These are phyloP conservation scores for Meloidogyne exigua DNA, from an alignment of 1,140 invertebrate genomes.

Conservation along the genomic window DNA sequence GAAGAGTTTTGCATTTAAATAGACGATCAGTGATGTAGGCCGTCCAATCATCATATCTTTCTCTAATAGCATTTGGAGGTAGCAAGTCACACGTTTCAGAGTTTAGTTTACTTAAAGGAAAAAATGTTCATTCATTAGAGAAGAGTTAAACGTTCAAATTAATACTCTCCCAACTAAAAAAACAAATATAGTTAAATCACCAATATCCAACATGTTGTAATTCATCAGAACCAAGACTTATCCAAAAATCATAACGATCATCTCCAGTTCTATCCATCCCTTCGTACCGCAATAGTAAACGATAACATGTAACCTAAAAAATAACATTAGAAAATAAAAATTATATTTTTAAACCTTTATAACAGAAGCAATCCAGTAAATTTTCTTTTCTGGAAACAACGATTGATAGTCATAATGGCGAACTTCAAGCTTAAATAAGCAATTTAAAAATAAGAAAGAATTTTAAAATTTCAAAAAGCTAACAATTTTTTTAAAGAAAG, in stretches of 20 bases:
- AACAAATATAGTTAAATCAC: constrained; percentile 10
- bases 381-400: constrained; percentile 19
- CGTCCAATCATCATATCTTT: constrained; percentile 24
- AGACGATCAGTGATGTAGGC: constrained; percentile 24
- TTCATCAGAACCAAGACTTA: constrained; percentile 41
- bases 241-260: constrained; percentile 40
- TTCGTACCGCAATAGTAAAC: constrained; percentile 31
- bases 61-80: constrained; percentile 29
- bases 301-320: constrained; percentile 37
- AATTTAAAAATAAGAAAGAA: neutral
- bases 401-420: constrained; percentile 32
- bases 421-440: constrained; percentile 32
- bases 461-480: no score
- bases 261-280: constrained; percentile 27
- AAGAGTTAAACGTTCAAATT: no score
- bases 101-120: neutral
- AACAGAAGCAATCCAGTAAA: constrained; percentile 35
- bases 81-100: constrained; percentile 27
- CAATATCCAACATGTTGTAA: constrained; percentile 29
- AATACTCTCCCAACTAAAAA: neutral
- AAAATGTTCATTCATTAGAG: no score
- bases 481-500: no score
- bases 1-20: constrained; percentile 24
- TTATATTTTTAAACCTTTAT: constrained; percentile 6
- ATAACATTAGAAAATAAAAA: no score